Evolutionary conservation across 2,797 vertebrate species (phyloP).

Genomic region (Miopithecus talapoin): DNA sequence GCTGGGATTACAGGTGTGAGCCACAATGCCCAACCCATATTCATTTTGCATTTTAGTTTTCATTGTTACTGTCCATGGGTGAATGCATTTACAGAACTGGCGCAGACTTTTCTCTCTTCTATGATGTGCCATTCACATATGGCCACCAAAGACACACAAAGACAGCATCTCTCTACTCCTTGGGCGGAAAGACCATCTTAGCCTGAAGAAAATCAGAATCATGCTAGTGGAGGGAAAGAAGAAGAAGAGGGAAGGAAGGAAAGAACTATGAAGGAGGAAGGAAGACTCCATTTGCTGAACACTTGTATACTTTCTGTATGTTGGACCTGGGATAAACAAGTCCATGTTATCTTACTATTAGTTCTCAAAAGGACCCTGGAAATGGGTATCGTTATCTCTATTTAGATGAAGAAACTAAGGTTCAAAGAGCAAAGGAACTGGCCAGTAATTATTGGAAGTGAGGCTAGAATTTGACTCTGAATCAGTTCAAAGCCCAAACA

Average conservation of each 20-base stretch:
- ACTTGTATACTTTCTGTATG: not conserved
- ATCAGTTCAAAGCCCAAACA: not conserved
- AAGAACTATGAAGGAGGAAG: not conserved
- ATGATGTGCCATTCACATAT: not conserved
- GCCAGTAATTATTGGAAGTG: not conserved
- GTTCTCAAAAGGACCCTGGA: not conserved
- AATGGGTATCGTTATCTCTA: not conserved
- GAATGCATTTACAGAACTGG: not conserved
- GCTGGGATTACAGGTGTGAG: not conserved
- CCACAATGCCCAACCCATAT: not conserved
- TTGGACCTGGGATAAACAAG: too few relatives aligned
- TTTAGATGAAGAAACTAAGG: not conserved
- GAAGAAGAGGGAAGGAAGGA: not conserved
- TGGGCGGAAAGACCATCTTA: not conserved
- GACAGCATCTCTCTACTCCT: not conserved
- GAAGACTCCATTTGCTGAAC: not conserved
- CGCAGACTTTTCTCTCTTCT: not conserved
- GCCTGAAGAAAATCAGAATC: not conserved
- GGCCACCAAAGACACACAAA: not conserved
- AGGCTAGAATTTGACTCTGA: not conserved
- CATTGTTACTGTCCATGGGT: not conserved
- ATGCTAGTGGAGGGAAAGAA: not conserved
- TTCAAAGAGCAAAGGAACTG: not conserved
- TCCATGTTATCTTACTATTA: not conserved
- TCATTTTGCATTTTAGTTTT: not conserved